Evolutionary conservation across 2,797 vertebrate species (phyloP), one percentile per base, ranked within the genome.

Genomic region (Acestrorhynchus altus): DNA sequence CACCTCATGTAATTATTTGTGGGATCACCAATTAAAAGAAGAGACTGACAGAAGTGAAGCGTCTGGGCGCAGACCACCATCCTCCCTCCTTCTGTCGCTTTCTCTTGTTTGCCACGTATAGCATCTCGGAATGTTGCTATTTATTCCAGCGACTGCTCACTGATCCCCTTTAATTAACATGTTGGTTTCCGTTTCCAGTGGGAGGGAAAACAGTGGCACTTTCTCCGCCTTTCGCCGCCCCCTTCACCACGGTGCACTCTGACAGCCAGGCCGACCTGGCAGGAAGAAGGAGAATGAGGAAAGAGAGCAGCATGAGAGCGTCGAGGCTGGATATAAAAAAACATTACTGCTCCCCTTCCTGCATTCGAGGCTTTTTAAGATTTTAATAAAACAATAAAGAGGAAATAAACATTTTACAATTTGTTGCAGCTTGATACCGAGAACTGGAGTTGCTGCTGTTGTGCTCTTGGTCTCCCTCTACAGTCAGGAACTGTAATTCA

Each of bases 81-180:
- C 79, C 75, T 72, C 73, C 85, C 74, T 75, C 69, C 80, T 59
- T 75, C 81, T 78, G 42, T 46, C 44, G 12, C 6, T 61, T 24
- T 28, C 42, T 31, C 12, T 51, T 61, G 57, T 57, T 40, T 70
- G 63, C 70, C 46, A 22, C 44, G 51, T 26, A 44, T n/a, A 75
- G 83, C 87, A 82, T 84, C 81, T 76, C 87, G 88, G 81, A 86
- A 77, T 89, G 89, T 83, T 86, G 88, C 86, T 79, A 87, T 88
- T 88, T 87, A 84, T 75, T 83, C 82, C 60, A 83, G 83, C 83
- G 87, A 90, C 83, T 86, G 85, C 87, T 92, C 91, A 84, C 87
- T 84, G 87, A 88, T 28, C 88, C 83, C 83, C 80, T 81, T 88
- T 90, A 88, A 92, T 92, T 91, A 92, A 90, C 88, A 90, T 84